phyloP scores from a whole-genome alignment of 2,888 invertebrate species.

The Mesodorylaimus sp. region DNA sequence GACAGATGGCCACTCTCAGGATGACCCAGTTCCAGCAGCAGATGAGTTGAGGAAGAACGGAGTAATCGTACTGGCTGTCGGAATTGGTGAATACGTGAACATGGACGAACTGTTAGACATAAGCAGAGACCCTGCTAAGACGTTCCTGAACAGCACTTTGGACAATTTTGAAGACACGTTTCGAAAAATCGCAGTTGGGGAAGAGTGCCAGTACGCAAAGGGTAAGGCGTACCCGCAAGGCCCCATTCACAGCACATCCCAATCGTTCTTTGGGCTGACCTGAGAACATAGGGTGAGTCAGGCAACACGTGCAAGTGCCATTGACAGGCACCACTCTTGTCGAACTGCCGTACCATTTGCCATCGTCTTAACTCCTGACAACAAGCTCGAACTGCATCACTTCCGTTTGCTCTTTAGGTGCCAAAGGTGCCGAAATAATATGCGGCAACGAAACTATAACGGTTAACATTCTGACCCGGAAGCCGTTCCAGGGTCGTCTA shows the following conservation, averaged over 20 bases:
- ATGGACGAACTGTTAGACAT: constrained; percentile 16
- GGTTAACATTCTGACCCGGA: constrained; percentile 15
- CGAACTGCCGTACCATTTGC: too few relatives aligned
- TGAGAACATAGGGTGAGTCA: too few relatives aligned
- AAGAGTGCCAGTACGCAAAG: constrained; percentile 14
- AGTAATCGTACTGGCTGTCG: constrained; percentile 15
- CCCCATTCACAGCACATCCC: too few relatives aligned
- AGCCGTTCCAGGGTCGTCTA: constrained; percentile 15
- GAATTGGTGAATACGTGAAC: constrained; percentile 18
- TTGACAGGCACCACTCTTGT: too few relatives aligned
- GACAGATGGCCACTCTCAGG: constrained; percentile 17
- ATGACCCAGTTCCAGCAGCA: constrained; percentile 16
- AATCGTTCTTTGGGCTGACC: too few relatives aligned
- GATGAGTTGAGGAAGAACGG: constrained; percentile 9
- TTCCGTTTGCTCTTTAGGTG: constrained; percentile 9
- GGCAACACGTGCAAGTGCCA: too few relatives aligned
- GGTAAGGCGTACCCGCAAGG: too few relatives aligned
- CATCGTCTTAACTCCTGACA: too few relatives aligned
- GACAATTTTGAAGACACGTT: constrained; percentile 15
- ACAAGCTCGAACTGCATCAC: too few relatives aligned
- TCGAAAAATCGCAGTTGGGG: constrained; percentile 16
- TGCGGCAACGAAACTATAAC: constrained; percentile 14
- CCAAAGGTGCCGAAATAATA: constrained; percentile 16
- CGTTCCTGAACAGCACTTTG: constrained; percentile 15
- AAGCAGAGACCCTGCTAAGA: constrained; percentile 13